These are phyloP conservation scores for Cotesia typhae DNA, from an alignment of 1,140 invertebrate genomes.

Conservation along the genomic window DNA sequence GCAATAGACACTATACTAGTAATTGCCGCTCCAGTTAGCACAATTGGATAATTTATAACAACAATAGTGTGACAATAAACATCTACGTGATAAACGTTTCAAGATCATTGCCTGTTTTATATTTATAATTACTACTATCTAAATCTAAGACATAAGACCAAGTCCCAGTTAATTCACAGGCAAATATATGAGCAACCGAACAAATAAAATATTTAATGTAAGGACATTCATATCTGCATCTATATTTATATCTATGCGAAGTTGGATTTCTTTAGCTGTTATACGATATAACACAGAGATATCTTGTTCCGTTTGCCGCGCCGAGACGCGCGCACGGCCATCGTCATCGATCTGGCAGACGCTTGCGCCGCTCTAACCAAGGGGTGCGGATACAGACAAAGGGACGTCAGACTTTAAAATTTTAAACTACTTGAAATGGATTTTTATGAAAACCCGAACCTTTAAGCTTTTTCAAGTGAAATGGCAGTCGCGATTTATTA, in stretches of 20 bases:
- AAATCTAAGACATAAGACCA: background rate
- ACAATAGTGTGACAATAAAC: conserved; percentile 16
- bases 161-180: too few relatives aligned
- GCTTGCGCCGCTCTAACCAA: background rate
- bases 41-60: conserved; percentile 4
- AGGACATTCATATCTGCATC: too few relatives aligned
- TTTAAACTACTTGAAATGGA: background rate
- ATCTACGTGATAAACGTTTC: background rate
- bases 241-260: too few relatives aligned
- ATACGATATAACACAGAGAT: background rate
- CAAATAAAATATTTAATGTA: too few relatives aligned
- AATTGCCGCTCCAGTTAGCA: conserved; percentile 6
- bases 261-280: conserved; percentile 1
- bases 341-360: conserved; percentile 35
- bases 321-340: conserved; percentile 27
- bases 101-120: background rate
- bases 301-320: background rate
- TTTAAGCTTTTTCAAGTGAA: too few relatives aligned
- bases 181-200: too few relatives aligned
- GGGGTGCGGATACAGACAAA: conserved; percentile 18
- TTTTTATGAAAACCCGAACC: background rate
- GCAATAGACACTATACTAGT: too few relatives aligned
- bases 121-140: background rate
- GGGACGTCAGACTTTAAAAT: background rate
- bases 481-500: too few relatives aligned